Percentiles rank a stretch among this genome's conserved stretches.
These are phyloP conservation scores for Henicopernis longicauda DNA, from an alignment of 2,113 vertebrate genomes.

Conservation along the genomic window DNA sequence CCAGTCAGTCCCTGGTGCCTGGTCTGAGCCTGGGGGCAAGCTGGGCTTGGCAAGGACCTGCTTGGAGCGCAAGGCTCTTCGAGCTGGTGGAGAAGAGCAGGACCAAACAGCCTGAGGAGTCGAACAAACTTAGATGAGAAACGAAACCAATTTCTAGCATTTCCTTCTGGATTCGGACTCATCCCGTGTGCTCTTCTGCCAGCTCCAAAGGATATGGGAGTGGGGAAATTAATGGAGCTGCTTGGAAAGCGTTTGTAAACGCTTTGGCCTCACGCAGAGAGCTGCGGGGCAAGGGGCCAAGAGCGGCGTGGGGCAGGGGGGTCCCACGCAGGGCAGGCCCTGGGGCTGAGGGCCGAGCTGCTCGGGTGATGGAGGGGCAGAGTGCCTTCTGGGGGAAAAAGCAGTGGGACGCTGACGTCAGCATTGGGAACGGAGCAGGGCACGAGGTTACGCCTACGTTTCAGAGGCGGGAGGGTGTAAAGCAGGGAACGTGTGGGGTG, in stretches of 20 bases:
- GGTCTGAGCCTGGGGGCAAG: neutral
- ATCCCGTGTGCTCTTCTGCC: neutral
- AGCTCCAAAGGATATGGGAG: neutral
- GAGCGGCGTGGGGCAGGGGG: accelerated
- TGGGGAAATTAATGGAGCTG: neutral
- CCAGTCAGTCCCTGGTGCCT: neutral
- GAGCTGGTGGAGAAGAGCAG: neutral
- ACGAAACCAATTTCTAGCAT: neutral
- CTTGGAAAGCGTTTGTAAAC: neutral
- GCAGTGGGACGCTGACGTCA: neutral
- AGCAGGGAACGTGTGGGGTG: neutral
- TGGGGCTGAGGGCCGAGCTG: neutral
- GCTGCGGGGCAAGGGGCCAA: neutral
- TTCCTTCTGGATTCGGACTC: neutral
- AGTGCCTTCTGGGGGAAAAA: neutral
- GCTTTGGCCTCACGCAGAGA: neutral
- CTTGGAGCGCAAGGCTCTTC: neutral
- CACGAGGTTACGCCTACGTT: neutral
- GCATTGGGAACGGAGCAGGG: neutral
- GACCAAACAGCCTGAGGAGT: neutral
- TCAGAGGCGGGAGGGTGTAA: neutral
- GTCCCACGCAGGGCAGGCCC: neutral
- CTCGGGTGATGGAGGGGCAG: accelerated
- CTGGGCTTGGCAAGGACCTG: neutral
- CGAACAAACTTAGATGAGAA: neutral